A percentile compares a stretch with the other conserved stretches of the same genome.
Evolutionary conservation across 2,797 vertebrate genomes (phyloP).

Genomic region (Rhyacichthys aspro): DNA sequence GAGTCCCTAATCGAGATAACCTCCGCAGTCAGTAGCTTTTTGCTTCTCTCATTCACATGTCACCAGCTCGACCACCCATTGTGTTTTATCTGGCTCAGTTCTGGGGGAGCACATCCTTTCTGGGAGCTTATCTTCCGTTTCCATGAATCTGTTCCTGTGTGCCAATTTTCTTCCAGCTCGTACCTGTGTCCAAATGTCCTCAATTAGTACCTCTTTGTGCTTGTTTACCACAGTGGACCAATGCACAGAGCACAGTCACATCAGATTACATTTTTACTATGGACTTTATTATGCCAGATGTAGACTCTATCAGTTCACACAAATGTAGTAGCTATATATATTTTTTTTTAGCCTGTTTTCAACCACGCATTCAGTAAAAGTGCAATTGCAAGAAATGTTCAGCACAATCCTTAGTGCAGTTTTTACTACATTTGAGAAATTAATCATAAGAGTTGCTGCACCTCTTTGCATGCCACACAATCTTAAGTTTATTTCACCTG

Average conservation of each 20-base stretch:
- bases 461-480: too few relatives aligned
- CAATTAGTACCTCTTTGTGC: constrained; percentile 20
- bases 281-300: too few relatives aligned
- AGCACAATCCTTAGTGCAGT: too few relatives aligned
- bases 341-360: constrained; percentile 2
- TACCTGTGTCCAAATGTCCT: constrained; percentile 40
- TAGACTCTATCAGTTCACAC: too few relatives aligned
- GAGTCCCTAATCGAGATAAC: neutral
- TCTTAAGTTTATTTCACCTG: too few relatives aligned
- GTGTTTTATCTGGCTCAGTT: constrained; percentile 56
- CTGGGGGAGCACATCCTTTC: constrained; percentile 34
- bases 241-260: constrained; percentile 17
- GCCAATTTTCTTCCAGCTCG: constrained; percentile 54
- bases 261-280: constrained; percentile 8
- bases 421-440: too few relatives aligned
- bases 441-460: too few relatives aligned
- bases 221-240: constrained; percentile 10
- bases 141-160: constrained; percentile 48
- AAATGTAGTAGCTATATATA: too few relatives aligned
- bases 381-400: neutral
- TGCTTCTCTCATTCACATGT: constrained; percentile 3
- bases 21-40: neutral
- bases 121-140: constrained; percentile 50
- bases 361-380: neutral
- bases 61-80: constrained; percentile 48